Percentiles rank a stretch among this genome's conserved stretches.
Evolutionary conservation across 2,888 invertebrate genomes (phyloP).

Genomic region (Ligdia adustata): DNA sequence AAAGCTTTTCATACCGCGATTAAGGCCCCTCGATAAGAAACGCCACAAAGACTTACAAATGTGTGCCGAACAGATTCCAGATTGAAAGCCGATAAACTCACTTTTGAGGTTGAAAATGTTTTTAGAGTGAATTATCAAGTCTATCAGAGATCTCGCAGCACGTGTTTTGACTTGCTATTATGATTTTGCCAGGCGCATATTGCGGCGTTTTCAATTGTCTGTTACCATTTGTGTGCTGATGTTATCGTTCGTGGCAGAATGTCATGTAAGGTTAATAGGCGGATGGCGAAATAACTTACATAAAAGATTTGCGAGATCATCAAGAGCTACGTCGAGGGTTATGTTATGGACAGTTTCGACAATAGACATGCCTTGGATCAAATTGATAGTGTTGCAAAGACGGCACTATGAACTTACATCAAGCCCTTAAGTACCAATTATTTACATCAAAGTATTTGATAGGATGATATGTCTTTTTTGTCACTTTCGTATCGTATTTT

Average conservation of each 20-base stretch:
- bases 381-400: conserved; percentile 3
- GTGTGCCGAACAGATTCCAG: conserved; percentile 80
- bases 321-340: conserved; percentile 10
- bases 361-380: conserved; percentile 1
- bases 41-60: conserved; percentile 71
- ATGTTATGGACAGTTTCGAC: conserved; percentile 3
- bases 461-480: no score
- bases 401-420: no score
- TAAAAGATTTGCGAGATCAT: conserved; percentile 23
- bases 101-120: conserved; percentile 69
- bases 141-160: conserved; percentile 63
- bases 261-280: conserved; percentile 54
- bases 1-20: conserved; percentile 67
- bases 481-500: no score
- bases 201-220: conserved; percentile 60
- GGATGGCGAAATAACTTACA: conserved; percentile 40
- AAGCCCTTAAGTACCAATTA: no score
- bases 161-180: conserved; percentile 75
- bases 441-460: no score
- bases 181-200: conserved; percentile 53
- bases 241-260: conserved; percentile 43
- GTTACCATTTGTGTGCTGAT: conserved; percentile 53
- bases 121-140: conserved; percentile 64
- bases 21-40: conserved; percentile 70
- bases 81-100: conserved; percentile 77